These are phyloP conservation scores for Sminthopsis crassicaudata DNA, from an alignment of 2,113 vertebrate genomes.

Conservation along the genomic window DNA sequence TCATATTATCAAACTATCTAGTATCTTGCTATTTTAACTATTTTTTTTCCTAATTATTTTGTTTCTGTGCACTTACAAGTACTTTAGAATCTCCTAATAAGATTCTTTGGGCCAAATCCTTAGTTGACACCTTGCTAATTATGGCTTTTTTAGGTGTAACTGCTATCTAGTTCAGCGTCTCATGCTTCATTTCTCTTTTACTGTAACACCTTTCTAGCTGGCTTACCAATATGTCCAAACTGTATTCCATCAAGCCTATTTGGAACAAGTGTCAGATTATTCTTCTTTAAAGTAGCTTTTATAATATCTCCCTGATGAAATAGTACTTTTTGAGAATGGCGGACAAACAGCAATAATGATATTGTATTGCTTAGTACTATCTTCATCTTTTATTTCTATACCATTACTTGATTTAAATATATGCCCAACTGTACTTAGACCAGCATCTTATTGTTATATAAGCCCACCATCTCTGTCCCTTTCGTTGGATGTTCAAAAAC, in stretches of 20 bases:
- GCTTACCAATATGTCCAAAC: background rate
- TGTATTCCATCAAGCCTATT: background rate
- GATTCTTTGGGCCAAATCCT: background rate
- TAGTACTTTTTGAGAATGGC: too few relatives aligned
- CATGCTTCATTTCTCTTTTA: background rate
- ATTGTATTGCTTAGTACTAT: too few relatives aligned
- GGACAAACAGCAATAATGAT: too few relatives aligned
- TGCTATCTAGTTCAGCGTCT: background rate
- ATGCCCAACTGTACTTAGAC: too few relatives aligned
- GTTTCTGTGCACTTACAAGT: background rate
- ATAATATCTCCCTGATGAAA: background rate
- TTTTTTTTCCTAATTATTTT: background rate
- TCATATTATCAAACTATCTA: background rate
- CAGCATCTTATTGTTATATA: too few relatives aligned
- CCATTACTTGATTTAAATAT: too few relatives aligned
- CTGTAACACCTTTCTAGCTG: background rate
- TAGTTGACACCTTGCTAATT: background rate
- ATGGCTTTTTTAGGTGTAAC: background rate
- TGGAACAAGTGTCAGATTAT: background rate
- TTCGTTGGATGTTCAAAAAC: too few relatives aligned
- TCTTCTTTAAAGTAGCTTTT: background rate
- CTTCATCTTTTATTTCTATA: too few relatives aligned
- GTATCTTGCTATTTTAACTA: background rate
- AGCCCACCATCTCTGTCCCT: too few relatives aligned
- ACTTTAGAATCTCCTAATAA: background rate